phyloP scores from a whole-genome alignment of 2,888 invertebrate species.

The Xanthia togata region DNA sequence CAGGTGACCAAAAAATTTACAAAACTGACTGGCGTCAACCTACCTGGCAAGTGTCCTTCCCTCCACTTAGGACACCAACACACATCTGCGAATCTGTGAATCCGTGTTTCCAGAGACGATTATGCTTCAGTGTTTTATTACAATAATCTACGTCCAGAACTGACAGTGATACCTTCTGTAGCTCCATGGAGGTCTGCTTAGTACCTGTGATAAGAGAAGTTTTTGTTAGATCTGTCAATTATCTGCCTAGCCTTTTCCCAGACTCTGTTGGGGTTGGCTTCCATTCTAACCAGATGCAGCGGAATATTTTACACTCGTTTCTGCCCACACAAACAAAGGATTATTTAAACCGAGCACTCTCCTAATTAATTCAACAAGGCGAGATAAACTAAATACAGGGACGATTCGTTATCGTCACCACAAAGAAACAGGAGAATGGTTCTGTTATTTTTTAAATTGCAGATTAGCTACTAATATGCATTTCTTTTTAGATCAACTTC shows the following conservation, averaged over 20 bases:
- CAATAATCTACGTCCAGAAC: constrained; percentile 77
- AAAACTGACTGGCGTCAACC: too few relatives aligned
- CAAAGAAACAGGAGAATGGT: constrained; percentile 78
- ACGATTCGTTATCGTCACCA: constrained; percentile 71
- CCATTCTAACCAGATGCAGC: background rate
- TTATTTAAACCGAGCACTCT: constrained; percentile 56
- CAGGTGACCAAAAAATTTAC: too few relatives aligned
- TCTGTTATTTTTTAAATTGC: constrained; percentile 83
- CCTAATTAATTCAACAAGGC: constrained; percentile 66
- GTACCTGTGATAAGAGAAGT: constrained; percentile 63
- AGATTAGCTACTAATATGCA: constrained; percentile 88
- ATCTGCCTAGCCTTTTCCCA: background rate
- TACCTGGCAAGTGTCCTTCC: constrained; percentile 82
- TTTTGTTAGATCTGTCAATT: background rate
- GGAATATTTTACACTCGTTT: background rate
- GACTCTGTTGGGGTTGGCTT: background rate
- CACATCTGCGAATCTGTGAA: constrained; percentile 83
- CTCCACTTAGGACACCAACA: constrained; percentile 83
- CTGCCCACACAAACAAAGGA: constrained; percentile 48
- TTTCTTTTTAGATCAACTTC: constrained; percentile 73
- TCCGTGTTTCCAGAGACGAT: constrained; percentile 78
- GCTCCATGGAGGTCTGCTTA: constrained; percentile 73
- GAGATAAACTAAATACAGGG: constrained; percentile 66
- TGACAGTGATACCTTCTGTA: constrained; percentile 82
- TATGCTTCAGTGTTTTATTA: constrained; percentile 68